Conservation (phyloP, 2,113 vertebrate species). For the Oxygymnocypris stewartii region DNA sequence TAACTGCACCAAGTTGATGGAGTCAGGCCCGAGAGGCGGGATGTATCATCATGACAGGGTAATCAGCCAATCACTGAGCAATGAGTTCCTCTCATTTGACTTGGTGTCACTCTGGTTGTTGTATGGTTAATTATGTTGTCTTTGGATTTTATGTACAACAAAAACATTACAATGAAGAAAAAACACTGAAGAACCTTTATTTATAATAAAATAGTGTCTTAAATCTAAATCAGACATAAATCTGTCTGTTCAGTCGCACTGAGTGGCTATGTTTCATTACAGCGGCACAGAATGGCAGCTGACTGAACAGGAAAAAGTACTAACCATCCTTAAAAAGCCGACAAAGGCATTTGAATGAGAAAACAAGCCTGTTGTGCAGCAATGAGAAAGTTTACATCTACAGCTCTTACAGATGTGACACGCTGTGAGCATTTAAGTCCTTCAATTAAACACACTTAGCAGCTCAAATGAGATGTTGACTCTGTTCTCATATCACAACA, state of each 20-base stretch:
- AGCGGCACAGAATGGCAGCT: conserved; percentile 12
- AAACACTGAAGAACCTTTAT: not conserved
- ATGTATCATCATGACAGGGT: not conserved
- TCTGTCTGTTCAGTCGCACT: conserved; percentile 48
- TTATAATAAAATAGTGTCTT: not conserved
- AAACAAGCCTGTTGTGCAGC: conserved; percentile 20
- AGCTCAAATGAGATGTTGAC: conserved; percentile 58
- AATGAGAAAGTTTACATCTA: conserved; percentile 35
- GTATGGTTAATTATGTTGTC: not conserved
- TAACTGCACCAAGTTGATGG: not conserved
- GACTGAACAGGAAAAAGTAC: conserved; percentile 33
- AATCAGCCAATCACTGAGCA: not conserved
- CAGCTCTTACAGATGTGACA: conserved; percentile 50
- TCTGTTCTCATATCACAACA: conserved; percentile 61
- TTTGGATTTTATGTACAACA: not conserved
- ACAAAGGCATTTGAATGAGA: conserved; percentile 29
- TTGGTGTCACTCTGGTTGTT: not conserved
- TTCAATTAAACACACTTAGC: conserved; percentile 54
- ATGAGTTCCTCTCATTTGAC: not conserved
- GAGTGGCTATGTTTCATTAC: conserved; percentile 32
- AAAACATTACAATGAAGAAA: not conserved
- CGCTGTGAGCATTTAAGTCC: not conserved
- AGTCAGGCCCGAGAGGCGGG: not conserved
- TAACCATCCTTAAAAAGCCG: conserved; percentile 42
- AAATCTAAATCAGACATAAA: too few species aligned